These are phyloP conservation scores for Sarcophaga variegata DNA, from an alignment of 2,888 invertebrate species.

Conservation along the genomic window DNA sequence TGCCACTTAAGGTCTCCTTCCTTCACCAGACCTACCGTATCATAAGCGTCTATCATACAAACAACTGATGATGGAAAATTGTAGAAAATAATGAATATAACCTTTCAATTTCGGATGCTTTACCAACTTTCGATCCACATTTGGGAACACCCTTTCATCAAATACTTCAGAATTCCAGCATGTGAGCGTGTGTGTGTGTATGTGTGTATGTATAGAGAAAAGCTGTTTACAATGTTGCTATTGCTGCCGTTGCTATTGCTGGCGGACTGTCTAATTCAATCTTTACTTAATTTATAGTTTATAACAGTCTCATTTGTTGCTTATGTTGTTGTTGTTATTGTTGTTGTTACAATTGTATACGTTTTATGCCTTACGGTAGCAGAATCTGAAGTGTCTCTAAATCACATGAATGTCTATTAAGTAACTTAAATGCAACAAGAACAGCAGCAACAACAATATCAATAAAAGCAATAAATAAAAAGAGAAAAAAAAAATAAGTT, in stretches of 20 bases:
- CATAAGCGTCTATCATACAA: too few species aligned
- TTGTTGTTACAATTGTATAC: constrained; percentile 19
- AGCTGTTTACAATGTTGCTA: neutral
- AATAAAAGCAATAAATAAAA: constrained; percentile 3
- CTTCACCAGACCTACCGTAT: too few species aligned
- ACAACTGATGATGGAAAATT: too few species aligned
- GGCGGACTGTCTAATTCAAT: constrained; percentile 42
- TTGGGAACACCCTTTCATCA: too few species aligned
- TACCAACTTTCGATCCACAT: too few species aligned
- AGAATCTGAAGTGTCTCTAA: constrained; percentile 33
- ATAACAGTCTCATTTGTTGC: neutral
- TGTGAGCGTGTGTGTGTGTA: too few species aligned
- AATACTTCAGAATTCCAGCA: too few species aligned
- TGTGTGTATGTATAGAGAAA: neutral
- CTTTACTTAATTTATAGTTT: constrained; percentile 11
- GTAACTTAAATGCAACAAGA: constrained; percentile 11
- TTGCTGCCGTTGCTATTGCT: neutral
- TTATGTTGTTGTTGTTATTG: constrained; percentile 7
- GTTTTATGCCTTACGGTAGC: constrained; percentile 38
- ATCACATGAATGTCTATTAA: constrained; percentile 14
- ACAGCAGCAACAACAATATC: constrained; percentile 9
- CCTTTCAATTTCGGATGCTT: too few species aligned
- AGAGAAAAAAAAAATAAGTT: constrained; percentile 9
- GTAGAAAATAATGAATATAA: too few species aligned
- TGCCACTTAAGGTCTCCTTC: too few species aligned